These are phyloP conservation scores for Apaloderma vittatum DNA, from an alignment of 2,113 vertebrate species.

Conservation along the genomic window DNA sequence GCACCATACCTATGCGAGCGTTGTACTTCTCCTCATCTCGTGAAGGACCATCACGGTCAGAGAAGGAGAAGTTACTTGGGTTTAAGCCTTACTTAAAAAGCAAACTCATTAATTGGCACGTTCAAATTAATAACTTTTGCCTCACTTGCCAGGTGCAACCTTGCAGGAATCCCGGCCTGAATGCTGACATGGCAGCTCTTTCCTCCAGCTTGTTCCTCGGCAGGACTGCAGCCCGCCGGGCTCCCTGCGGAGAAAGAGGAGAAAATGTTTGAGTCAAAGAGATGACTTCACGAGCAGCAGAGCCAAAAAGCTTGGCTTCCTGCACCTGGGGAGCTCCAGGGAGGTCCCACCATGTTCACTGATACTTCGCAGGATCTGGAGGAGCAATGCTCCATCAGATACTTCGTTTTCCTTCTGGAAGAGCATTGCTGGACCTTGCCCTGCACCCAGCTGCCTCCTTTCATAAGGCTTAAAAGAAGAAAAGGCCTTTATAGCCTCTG, in stretches of 20 bases:
- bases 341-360: neutral
- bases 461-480: neutral
- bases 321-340: neutral
- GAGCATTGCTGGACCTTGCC: too few species aligned
- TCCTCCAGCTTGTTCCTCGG: rapidly evolving
- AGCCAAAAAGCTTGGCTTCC: neutral
- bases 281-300: neutral
- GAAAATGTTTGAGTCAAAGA: neutral
- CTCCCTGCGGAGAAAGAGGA: neutral
- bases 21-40: rapidly evolving
- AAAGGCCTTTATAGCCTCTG: neutral
- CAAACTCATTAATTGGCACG: neutral
- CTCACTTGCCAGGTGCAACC: neutral
- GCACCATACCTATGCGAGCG: too few species aligned
- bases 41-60: neutral
- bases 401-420: too few species aligned
- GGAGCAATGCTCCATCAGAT: neutral
- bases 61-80: neutral
- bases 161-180: neutral
- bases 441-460: neutral
- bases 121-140: neutral
- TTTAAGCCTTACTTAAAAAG: neutral
- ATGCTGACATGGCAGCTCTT: neutral
- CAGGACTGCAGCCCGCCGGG: neutral
- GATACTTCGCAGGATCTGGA: neutral